Conservation (phyloP, 1,140 invertebrate genomes). For the Apis florea region DNA sequence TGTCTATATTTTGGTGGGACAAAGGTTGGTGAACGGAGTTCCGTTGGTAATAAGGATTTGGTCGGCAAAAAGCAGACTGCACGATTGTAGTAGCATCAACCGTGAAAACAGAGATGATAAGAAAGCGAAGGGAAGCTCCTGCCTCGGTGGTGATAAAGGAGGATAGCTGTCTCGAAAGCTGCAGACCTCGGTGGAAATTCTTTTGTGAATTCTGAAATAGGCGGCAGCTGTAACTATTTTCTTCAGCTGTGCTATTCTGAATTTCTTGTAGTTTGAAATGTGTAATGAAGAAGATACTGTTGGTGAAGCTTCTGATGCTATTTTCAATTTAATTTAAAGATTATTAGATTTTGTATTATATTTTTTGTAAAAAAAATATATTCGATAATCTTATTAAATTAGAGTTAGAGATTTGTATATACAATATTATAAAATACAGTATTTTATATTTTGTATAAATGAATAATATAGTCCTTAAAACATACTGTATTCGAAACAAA, state of each 20-base stretch:
- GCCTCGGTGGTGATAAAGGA: not conserved
- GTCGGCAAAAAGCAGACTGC: not conserved
- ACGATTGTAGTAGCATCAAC: slow-evolving; percentile 1
- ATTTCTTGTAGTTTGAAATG: not conserved
- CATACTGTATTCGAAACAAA: not conserved
- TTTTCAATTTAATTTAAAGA: not conserved
- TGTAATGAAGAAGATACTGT: not conserved
- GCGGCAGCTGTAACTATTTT: not conserved
- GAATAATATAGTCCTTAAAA: not conserved
- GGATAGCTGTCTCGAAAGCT: not conserved
- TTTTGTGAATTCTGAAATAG: not conserved
- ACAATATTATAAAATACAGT: too few species aligned
- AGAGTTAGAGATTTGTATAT: too few species aligned
- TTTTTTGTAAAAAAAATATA: not conserved
- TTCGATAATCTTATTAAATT: not conserved
- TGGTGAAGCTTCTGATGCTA: not conserved
- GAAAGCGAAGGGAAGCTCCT: not conserved
- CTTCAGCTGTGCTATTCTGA: not conserved
- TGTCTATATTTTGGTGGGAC: not conserved
- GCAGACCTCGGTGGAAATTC: not conserved
- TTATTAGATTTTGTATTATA: not conserved
- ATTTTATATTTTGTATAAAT: too few species aligned
- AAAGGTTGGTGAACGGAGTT: not conserved
- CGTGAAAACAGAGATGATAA: slow-evolving; percentile 19
- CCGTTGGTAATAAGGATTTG: slow-evolving; percentile 18